Base-by-base conservation (phyloP, 2,888 invertebrate genomes). In the Punctoribates punctum region DNA sequence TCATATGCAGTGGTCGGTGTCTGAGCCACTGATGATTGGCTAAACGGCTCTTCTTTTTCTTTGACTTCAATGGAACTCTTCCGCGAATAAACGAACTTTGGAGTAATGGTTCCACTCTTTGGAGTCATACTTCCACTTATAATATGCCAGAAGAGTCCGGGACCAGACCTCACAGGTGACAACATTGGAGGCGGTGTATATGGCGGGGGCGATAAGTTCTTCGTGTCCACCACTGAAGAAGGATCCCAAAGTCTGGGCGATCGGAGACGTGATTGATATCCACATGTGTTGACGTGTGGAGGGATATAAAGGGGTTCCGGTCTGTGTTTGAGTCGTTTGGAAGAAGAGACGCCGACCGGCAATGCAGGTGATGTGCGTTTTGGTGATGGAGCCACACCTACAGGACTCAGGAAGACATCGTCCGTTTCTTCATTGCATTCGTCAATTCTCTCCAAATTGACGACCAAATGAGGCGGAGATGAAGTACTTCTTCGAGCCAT, bases 111-210 rank as follows among this genome's bases (percentile, higher is more conserved):
- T 17, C 84, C 83, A 17, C 83, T 83, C 77, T 82, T 82, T 65
- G 84, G 80, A 9, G 81, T 81, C 27, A 81, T 75, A 54, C 79
- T 79, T 42, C 78, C 77, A 73, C 78, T 79, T 25, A 80, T 75
- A n/a, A 85, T 82, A 54, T 83, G 83, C 83, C 88, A 88, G 82
- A 90, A 94, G 3, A 97, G 86, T 0, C 97, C 97, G 0, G 92
- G 88, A 0, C 95, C 95, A 79, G 90, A 89, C 79, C 98, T 88
- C 77, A 93, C 91, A 0, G 98, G 98, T 82, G 94, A 93, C 75
- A 98, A 86, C 82, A 98, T 92, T 0, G 98, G 98, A 38, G 94
- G 92, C 17, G 98, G 96, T 0, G 96, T 97, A 84, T 92, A 98
- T 78, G 88, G 88, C 15, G 89, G 86, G 34, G 87, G 86, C 13